A percentile compares a stretch with the other conserved stretches of the same genome.
These are phyloP conservation scores for Diachrysia chrysitis DNA, from an alignment of 2,888 invertebrate species.

Conservation along the genomic window DNA sequence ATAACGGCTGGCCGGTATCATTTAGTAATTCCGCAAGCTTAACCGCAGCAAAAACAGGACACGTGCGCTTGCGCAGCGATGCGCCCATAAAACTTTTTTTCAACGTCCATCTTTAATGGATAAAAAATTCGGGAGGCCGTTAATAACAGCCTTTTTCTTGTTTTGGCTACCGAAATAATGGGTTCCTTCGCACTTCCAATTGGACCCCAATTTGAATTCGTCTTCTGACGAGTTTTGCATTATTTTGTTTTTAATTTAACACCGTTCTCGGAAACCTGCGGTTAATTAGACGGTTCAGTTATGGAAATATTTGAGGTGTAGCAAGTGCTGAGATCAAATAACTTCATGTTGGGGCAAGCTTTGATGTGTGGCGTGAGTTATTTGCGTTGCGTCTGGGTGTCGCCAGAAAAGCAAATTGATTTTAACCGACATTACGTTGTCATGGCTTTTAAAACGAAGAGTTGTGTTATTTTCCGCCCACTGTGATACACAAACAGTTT, in stretches of 20 bases:
- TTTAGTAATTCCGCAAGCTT: conserved; percentile 60
- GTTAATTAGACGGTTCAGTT: conserved; percentile 63
- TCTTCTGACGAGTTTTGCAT: conserved; percentile 64
- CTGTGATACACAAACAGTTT: conserved; percentile 47
- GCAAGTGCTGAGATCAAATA: conserved; percentile 55
- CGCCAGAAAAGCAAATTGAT: conserved; percentile 59
- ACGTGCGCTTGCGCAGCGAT: conserved; percentile 59
- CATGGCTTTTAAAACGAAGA: conserved; percentile 42
- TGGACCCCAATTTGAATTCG: conserved; percentile 74
- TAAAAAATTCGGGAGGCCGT: conserved; percentile 69
- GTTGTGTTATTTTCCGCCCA: conserved; percentile 49
- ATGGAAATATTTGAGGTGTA: conserved; percentile 59
- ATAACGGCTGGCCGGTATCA: conserved; percentile 47
- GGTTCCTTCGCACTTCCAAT: conserved; percentile 77
- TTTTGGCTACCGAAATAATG: conserved; percentile 78
- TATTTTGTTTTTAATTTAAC: conserved; percentile 65
- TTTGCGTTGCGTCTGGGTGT: conserved; percentile 42
- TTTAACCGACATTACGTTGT: conserved; percentile 43
- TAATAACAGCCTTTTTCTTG: conserved; percentile 73
- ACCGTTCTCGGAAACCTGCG: conserved; percentile 69
- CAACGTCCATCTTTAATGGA: conserved; percentile 58
- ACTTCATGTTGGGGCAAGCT: conserved; percentile 33
- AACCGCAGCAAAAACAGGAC: conserved; percentile 59
- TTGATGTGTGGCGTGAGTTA: conserved; percentile 52
- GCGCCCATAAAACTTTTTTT: conserved; percentile 59